phyloP scores from a whole-genome alignment of 92 coral and sea anemone species.

The Zoanthus solanderi region DNA sequence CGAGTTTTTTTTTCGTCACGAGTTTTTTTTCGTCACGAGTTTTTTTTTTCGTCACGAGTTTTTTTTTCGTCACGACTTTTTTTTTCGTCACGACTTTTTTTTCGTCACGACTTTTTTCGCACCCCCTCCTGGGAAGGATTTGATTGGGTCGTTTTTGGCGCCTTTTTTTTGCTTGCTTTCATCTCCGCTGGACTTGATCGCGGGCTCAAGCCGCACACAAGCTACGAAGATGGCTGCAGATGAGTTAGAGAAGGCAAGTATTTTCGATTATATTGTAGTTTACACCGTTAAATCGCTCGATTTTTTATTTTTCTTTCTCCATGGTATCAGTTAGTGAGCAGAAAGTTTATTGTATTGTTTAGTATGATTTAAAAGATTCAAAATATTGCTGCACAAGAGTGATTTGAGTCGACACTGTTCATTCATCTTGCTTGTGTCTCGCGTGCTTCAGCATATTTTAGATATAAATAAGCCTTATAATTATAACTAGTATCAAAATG shows the following conservation, averaged over 20 bases:
- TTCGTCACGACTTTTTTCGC: conserved; percentile 11
- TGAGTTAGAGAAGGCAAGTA: conserved; percentile 24
- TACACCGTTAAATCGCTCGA: conserved; percentile 19
- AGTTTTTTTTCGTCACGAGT: conserved; percentile 1
- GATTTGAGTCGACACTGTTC: conserved; percentile 19
- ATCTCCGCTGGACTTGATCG: conserved; percentile 24
- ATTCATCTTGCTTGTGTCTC: neutral
- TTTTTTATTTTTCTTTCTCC: conserved; percentile 1
- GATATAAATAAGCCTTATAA: neutral
- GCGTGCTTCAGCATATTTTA: neutral
- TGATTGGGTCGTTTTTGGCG: conserved; percentile 26
- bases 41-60: neutral
- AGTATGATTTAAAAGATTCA: neutral
- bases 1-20: conserved; percentile 10
- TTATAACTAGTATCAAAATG: conserved; percentile 1
- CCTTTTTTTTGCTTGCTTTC: conserved; percentile 23
- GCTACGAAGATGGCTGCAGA: conserved; percentile 18
- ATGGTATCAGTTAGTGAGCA: conserved; percentile 4
- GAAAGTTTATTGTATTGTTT: conserved; percentile 10
- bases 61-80: neutral
- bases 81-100: conserved; percentile 4
- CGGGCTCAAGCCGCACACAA: conserved; percentile 33
- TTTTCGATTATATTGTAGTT: neutral
- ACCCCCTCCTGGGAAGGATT: neutral
- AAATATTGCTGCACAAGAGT: conserved; percentile 4